Conservation (phyloP, 2,888 invertebrate genomes). For the Tridacna gigas region DNA sequence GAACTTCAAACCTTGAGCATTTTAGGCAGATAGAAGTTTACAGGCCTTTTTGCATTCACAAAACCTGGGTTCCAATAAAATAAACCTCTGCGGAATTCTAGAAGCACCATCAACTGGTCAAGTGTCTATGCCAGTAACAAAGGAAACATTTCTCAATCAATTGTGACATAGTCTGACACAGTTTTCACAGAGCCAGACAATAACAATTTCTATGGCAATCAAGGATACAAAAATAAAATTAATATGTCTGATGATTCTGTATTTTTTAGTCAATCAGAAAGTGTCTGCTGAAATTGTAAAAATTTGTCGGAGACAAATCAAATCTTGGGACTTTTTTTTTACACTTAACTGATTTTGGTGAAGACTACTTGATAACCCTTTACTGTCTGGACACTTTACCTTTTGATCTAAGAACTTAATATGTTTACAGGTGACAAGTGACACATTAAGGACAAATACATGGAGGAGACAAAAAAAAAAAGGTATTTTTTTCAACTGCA, state of each 20-base stretch:
- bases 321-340: neutral
- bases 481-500: no score
- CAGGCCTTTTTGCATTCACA: no score
- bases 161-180: conserved; percentile 18
- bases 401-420: no score
- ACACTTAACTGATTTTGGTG: no score
- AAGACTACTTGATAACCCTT: no score
- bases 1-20: no score
- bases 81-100: neutral
- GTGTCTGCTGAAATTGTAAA: neutral
- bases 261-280: neutral
- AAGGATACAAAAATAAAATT: conserved; percentile 1
- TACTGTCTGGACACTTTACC: no score
- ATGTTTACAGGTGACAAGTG: no score
- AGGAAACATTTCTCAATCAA: conserved; percentile 9
- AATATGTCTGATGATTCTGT: neutral
- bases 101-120: conserved; percentile 3
- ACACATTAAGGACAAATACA: no score
- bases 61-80: neutral
- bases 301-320: neutral
- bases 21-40: no score
- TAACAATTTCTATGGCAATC: conserved; percentile 17
- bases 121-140: neutral
- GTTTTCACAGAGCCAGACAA: neutral
- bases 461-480: no score